Evolutionary conservation across 1,140 invertebrate genomes (phyloP), one percentile per base, ranked within the genome.

Genomic region (Anastatus disparis): DNA sequence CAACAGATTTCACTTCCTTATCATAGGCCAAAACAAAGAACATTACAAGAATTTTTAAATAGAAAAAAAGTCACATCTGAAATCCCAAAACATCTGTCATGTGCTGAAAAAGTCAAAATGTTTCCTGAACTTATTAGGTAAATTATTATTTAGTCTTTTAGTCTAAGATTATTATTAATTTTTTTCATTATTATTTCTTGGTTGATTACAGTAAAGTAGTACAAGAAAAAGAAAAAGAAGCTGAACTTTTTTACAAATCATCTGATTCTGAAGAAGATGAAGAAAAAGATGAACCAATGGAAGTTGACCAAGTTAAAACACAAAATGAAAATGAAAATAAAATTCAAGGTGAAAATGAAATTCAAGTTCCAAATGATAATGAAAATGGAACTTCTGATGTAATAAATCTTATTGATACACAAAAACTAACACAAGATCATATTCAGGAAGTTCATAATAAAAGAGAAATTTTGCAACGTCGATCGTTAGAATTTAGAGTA

Each of bases 11-110:
- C 89, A 48, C 78, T 95, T 13, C 93, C 94, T 1, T 95, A 95
- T 84, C 93, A 95, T 81, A 88, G 87, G 74, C 93, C 94, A 20
- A 92, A 91, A 75, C 89, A 92, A 72, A 85, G 90, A 46, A 89
- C 88, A 17, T 82, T 95, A 3, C 87, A 91, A 78, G 93, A 94
- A 84, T 95, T 89, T 87, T 87, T 94, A 22, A 85, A 79, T 15
- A 80, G 84, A 70, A 85, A 78, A 58, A 83, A 82, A 76, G 56
- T 76, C 31, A 58, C 44, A 1, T 29, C 73, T 29, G 9, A 24
- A 22, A 59, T 85, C 12, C 82, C 83, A 13, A 75, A 78, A 61
- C 80, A 82, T 50, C 72, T 75, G 31, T 78, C 81, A 15, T 79
- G 75, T 59, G 79, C 80, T 38, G 77, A 76, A 10, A 85, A 81